Conservation (phyloP, 2,888 invertebrate genomes). For the Stegophylla sp. region DNA sequence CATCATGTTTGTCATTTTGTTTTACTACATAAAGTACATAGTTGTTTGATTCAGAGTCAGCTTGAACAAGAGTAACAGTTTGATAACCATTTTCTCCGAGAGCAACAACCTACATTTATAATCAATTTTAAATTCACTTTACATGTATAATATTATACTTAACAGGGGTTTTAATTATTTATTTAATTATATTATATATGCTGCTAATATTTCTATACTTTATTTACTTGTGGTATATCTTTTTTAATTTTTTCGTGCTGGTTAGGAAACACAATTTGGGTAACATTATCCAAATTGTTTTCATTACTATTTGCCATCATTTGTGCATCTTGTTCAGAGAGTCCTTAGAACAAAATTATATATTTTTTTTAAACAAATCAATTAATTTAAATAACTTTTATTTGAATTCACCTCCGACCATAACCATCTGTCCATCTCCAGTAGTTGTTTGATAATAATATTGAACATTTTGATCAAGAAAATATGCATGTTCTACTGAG, state of each 20-base stretch:
- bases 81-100: conserved; percentile 71
- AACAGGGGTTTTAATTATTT: too few relatives aligned
- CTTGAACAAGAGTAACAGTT: conserved; percentile 83
- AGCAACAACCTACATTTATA: conserved; percentile 45
- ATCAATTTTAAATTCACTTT: neutral
- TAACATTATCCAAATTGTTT: conserved; percentile 41
- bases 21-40: conserved; percentile 88
- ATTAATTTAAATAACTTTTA: neutral
- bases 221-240: conserved; percentile 48
- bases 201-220: too few relatives aligned
- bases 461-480: conserved; percentile 72
- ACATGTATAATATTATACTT: neutral
- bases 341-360: conserved; percentile 27
- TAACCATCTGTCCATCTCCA: conserved; percentile 62
- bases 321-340: conserved; percentile 53
- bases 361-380: neutral
- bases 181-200: too few relatives aligned
- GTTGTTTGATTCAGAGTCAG: conserved; percentile 77
- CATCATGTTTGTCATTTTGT: conserved; percentile 70
- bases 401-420: conserved; percentile 60
- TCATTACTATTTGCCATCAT: conserved; percentile 41
- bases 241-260: conserved; percentile 52
- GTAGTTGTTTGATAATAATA: conserved; percentile 77
- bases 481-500: conserved; percentile 64
- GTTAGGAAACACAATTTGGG: conserved; percentile 49